phyloP scores from a whole-genome alignment of 64 coral and sea anemone genomes.

The Cladopsammia gracilis region DNA sequence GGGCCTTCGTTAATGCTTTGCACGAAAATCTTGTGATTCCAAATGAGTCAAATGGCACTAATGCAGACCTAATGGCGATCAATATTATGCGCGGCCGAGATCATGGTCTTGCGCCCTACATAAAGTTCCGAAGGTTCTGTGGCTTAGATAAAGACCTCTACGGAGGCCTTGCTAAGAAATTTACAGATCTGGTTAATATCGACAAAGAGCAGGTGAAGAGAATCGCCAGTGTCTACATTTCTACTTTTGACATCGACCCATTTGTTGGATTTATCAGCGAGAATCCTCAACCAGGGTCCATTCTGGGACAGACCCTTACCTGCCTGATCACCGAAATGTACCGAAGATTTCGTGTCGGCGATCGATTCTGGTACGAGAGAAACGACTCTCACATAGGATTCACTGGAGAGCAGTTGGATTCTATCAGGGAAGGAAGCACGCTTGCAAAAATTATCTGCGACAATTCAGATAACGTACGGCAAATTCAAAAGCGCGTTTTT shows the following conservation, averaged over 20 bases:
- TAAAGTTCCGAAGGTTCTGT: slow-evolving; percentile 15
- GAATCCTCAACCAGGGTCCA: not conserved
- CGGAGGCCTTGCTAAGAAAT: slow-evolving; percentile 21
- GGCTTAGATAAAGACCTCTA: not conserved
- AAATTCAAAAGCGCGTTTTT: slow-evolving; percentile 8
- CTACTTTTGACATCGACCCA: not conserved
- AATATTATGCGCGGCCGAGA: slow-evolving; percentile 82
- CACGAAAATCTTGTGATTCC: slow-evolving; percentile 37
- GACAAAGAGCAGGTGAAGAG: not conserved
- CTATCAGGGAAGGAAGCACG: slow-evolving; percentile 3
- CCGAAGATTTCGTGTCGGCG: not conserved
- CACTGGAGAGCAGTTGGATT: slow-evolving; percentile 3
- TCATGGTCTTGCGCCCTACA: slow-evolving; percentile 67
- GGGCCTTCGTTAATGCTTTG: slow-evolving; percentile 61
- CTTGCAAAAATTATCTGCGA: slow-evolving; percentile 19
- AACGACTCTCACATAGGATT: slow-evolving; percentile 5
- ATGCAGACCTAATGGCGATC: slow-evolving; percentile 57
- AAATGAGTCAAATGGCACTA: not conserved
- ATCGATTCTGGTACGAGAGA: slow-evolving; percentile 39
- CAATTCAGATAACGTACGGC: slow-evolving; percentile 11
- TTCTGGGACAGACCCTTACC: slow-evolving; percentile 12
- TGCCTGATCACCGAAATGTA: not conserved
- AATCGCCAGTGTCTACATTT: not conserved
- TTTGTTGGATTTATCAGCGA: slow-evolving; percentile 22
- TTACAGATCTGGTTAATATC: not conserved